Evolutionary conservation across 2,888 invertebrate species (phyloP), one percentile per base, ranked within the genome.

Genomic region (Nudaria mundana): DNA sequence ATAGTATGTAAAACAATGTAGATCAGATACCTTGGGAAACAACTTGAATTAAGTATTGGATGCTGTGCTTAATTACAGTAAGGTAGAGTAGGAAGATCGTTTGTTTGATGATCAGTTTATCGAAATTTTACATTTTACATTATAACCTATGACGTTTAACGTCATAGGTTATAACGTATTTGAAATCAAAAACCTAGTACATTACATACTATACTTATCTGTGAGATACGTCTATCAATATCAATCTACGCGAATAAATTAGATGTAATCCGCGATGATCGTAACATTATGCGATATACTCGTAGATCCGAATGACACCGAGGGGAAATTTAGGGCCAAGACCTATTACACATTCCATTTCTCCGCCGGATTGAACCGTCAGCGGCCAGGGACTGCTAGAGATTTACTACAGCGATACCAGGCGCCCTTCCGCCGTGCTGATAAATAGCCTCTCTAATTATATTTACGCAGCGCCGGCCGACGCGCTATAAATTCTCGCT

Each of bases 381-480:
- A 87, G 80, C 72, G 79, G 81, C 85, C 85, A 73, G 71, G 70
- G 69, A 65, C 66, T 63, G 63, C 59, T 58, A 49, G 63, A 85
- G 85, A 86, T 86, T 85, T 81, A 87, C 79, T 60, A 74, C 76
- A 61, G 69, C 74, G 83, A 85, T 83, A 80, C 72, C 69, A 70
- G 66, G 79, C 76, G 81, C 83, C 81, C 85, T 83, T 85, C 85
- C 84, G 79, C 76, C 73, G 78, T 63, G 61, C 82, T 85, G 85
- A 87, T 84, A 85, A 84, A 87, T 86, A 77, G 82, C 80, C 77
- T 69, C 81, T 85, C 81, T 87, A 86, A 87, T 87, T 87, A 87
- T 87, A 87, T 86, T 87, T 86, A 88, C 86, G 82, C 81, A 77
- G 83, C 78, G 81, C 77, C 81, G 72, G 71, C 64, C 77, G 81